These are phyloP conservation scores for Xenotilapia caudafasciata DNA, from an alignment of 2,113 vertebrate species.

Conservation along the genomic window DNA sequence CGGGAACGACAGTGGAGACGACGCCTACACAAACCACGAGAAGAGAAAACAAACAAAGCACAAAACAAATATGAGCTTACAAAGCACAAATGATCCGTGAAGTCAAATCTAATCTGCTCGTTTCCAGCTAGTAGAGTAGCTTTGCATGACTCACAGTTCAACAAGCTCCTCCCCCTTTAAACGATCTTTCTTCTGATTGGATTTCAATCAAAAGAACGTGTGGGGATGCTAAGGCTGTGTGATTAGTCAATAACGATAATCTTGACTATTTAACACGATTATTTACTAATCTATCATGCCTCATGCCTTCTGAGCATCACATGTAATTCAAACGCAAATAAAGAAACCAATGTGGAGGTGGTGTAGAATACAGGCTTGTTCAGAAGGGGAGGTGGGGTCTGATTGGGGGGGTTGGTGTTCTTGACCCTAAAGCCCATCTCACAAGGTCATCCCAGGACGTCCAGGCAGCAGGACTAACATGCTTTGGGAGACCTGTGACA, in stretches of 20 bases:
- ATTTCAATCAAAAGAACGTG: background rate
- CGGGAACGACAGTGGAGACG: constrained; percentile 76
- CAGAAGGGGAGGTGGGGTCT: background rate
- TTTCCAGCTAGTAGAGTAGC: background rate
- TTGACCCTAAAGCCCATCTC: background rate
- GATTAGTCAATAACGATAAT: background rate
- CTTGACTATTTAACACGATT: background rate
- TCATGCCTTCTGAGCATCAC: background rate
- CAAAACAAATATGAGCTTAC: background rate
- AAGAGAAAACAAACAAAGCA: background rate
- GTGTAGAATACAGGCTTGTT: background rate
- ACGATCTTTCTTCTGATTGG: background rate
- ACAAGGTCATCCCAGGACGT: background rate
- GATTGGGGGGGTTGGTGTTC: fast-evolving
- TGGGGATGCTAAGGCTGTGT: background rate
- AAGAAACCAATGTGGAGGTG: background rate
- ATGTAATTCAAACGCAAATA: background rate
- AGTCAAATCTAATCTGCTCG: background rate
- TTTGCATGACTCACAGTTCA: background rate
- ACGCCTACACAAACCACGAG: constrained; percentile 46
- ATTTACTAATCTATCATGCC: background rate
- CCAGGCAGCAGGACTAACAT: background rate
- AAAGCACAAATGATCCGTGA: background rate
- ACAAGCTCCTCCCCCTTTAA: background rate
- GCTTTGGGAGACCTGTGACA: background rate